Conservation (phyloP, 1,140 invertebrate genomes). For the Rhyacophila brunnea region DNA sequence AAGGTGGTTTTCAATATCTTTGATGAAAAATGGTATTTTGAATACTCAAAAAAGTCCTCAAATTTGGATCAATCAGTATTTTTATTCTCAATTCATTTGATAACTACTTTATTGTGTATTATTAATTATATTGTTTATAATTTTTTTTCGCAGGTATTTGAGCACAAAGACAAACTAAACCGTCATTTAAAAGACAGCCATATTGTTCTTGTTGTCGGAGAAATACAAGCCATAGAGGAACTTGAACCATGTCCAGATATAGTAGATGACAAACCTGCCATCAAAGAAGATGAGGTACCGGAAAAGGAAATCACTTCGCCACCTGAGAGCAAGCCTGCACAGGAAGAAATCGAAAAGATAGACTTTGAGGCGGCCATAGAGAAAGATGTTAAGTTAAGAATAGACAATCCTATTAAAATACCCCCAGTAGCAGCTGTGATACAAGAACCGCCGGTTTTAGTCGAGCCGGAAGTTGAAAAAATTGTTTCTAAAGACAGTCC, state of each 20-base stretch:
- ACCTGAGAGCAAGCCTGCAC: neutral
- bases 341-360: neutral
- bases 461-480: neutral
- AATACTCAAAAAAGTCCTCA: too few species aligned
- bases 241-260: neutral
- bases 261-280: neutral
- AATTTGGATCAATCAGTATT: too few species aligned
- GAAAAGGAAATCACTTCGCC: neutral
- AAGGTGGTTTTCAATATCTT: too few species aligned
- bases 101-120: too few species aligned
- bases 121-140: neutral
- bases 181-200: conserved; percentile 31
- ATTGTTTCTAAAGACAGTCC: neutral
- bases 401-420: neutral
- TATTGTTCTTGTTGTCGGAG: conserved; percentile 29
- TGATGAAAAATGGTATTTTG: too few species aligned
- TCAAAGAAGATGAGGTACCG: neutral
- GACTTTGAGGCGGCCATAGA: neutral
- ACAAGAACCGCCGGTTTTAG: conserved; percentile 1
- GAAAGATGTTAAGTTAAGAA: neutral
- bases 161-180: conserved; percentile 32
- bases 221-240: conserved; percentile 20
- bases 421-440: neutral
- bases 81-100: too few species aligned
- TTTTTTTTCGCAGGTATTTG: conserved; percentile 27